These are phyloP conservation scores for Drosophila mimetica DNA, from an alignment of 2,888 invertebrate genomes.

Conservation along the genomic window DNA sequence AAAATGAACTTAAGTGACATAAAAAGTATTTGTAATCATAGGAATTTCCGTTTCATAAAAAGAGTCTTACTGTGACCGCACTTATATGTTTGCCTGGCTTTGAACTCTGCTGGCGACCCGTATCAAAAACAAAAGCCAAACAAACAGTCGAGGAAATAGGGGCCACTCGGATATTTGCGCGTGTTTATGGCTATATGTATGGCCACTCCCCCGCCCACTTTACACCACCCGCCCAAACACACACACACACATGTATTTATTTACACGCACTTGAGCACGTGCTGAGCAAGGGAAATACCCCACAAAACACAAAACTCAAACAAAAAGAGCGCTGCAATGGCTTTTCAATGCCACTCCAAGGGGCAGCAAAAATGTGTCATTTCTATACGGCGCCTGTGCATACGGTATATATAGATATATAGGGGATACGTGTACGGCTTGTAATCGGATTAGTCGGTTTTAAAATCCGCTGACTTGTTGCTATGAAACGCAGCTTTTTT, in stretches of 20 bases:
- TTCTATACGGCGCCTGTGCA: slow-evolving; percentile 9
- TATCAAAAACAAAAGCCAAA: slow-evolving; percentile 64
- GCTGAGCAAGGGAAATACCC: slow-evolving; percentile 59
- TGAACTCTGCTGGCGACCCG: slow-evolving; percentile 54
- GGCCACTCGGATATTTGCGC: slow-evolving; percentile 23
- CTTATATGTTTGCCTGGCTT: slow-evolving; percentile 39
- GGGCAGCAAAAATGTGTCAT: slow-evolving; percentile 41
- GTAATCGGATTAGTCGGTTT: slow-evolving; percentile 39
- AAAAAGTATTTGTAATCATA: not conserved
- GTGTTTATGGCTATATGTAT: slow-evolving; percentile 20
- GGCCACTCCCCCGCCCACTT: not conserved
- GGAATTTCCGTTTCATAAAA: not conserved
- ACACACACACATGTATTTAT: slow-evolving; percentile 38
- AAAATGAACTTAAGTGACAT: not conserved
- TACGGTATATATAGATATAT: not conserved
- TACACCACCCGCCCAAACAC: no score
- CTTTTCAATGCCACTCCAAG: slow-evolving; percentile 57
- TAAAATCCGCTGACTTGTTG: slow-evolving; percentile 40
- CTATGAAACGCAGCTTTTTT: slow-evolving; percentile 14
- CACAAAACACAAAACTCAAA: slow-evolving; percentile 31
- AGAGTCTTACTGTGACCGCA: not conserved
- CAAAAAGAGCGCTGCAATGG: slow-evolving; percentile 58
- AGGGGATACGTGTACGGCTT: slow-evolving; percentile 5
- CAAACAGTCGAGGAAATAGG: slow-evolving; percentile 31
- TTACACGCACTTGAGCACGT: slow-evolving; percentile 77